phyloP scores from a whole-genome alignment of 2,888 invertebrate genomes.

The Lithophane ornitopus region DNA sequence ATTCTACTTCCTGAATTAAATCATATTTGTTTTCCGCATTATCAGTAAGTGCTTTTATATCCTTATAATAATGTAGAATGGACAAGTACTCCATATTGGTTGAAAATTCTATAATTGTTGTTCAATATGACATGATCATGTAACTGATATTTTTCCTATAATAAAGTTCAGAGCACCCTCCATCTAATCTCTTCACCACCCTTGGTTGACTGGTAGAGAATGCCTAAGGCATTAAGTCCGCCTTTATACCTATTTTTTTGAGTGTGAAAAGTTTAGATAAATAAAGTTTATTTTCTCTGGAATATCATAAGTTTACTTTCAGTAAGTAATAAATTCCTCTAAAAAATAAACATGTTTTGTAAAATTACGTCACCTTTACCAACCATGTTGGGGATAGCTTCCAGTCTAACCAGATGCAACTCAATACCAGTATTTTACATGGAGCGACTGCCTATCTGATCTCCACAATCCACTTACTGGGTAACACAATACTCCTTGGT shows the following conservation, averaged over 20 bases:
- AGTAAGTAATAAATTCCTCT: background rate
- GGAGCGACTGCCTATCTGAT: too few species aligned
- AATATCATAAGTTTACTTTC: background rate
- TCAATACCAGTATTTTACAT: too few species aligned
- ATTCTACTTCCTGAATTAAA: slow-evolving; percentile 36
- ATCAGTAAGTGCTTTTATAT: slow-evolving; percentile 16
- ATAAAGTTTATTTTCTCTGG: background rate
- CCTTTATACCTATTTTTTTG: too few species aligned
- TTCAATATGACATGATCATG: background rate
- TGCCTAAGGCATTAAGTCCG: too few species aligned
- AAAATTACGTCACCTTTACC: background rate
- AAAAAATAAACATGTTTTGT: background rate
- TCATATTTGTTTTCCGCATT: slow-evolving; percentile 25
- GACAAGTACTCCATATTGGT: background rate
- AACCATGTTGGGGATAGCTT: too few species aligned
- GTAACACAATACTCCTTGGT: too few species aligned
- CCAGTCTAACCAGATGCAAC: too few species aligned
- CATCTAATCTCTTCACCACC: too few species aligned
- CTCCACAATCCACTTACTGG: too few species aligned
- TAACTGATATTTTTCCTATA: background rate
- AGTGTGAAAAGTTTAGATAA: too few species aligned
- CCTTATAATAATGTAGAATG: background rate
- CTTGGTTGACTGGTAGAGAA: too few species aligned
- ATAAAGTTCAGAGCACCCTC: too few species aligned
- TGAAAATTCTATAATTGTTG: background rate